Base-by-base conservation (phyloP, 2,797 vertebrate species). In the Hippoglossus hippoglossus region DNA sequence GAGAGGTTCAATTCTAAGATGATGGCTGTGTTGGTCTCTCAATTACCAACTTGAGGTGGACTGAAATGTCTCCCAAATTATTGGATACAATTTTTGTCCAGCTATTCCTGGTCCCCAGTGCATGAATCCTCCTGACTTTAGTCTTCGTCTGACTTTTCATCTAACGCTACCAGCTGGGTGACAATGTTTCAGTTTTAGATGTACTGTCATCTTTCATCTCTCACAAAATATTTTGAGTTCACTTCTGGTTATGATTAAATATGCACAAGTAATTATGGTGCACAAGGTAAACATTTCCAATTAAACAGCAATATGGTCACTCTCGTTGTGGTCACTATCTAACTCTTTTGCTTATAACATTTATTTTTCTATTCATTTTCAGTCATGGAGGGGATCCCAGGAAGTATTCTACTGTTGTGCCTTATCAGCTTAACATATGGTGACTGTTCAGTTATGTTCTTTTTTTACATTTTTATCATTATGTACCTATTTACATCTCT, bases 361-460 rank as follows among this genome's bases (percentile, higher is more conserved):
- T 28, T 26, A 1, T 63, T 3, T 54, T 36, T 28, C 3, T 59
- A 75, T 73, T 67, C 4, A 56, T 60, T 84, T 57, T 8, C 71
- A 91, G 88, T 73, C 34, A 91, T 92, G 87, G 81, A 58, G 26
- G 34, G 10, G 34, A 55, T 89, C 46, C 58, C 24, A 64, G 58
- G 46, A 66, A 22, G 62, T 12, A 6, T 91, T 6, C 12, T 94
- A 3, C 63, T 95, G 18, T 39, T 94, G 24, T 82, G 76, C 59
- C 63, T 93, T 8, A 26, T 90, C 5, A 25, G 58, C 73, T 39
- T 84, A 28, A 60, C 71, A 50, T 56, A 79, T 51, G 90, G 94
- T 94, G 36, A 85, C 88, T 80, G 57, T 75, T 51, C 8, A 24
- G 3, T 49, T 58, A 0, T 46, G 6, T 19, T 16, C 24, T 65